A percentile compares a stretch with the other conserved stretches of the same genome.
Evolutionary conservation across 2,888 invertebrate genomes (phyloP).

Genomic region (Brachypalpus laphriformis): DNA sequence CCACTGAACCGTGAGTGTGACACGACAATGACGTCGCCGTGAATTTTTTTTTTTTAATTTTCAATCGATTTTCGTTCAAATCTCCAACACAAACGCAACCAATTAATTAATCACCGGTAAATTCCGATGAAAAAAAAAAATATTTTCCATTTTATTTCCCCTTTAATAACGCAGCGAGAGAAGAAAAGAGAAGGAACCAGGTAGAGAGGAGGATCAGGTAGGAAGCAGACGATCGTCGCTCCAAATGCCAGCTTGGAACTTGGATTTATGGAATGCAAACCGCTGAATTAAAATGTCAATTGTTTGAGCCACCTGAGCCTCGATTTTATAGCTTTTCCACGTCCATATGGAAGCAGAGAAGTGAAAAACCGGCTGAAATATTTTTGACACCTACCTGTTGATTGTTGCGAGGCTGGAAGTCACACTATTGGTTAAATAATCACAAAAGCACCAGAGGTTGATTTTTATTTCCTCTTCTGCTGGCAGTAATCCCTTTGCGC

Average conservation of each 20-base stretch:
- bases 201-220: slow-evolving; percentile 20
- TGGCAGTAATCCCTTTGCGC: slow-evolving; percentile 65
- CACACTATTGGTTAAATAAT: slow-evolving; percentile 19
- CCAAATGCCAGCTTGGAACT: slow-evolving; percentile 66
- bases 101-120: slow-evolving; percentile 58
- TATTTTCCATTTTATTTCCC: neutral
- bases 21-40: neutral
- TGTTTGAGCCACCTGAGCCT: neutral
- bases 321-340: neutral
- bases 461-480: slow-evolving; percentile 21
- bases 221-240: slow-evolving; percentile 27
- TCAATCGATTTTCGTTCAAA: slow-evolving; percentile 34
- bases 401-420: slow-evolving; percentile 37
- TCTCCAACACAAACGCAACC: slow-evolving; percentile 23
- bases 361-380: slow-evolving; percentile 56
- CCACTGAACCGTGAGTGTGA: slow-evolving; percentile 50
- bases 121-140: slow-evolving; percentile 16
- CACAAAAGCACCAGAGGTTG: slow-evolving; percentile 24
- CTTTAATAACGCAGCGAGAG: neutral
- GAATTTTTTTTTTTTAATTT: neutral
- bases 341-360: slow-evolving; percentile 38
- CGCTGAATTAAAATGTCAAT: slow-evolving; percentile 48
- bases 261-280: slow-evolving; percentile 59
- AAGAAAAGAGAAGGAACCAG: slow-evolving; percentile 30
- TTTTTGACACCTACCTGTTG: slow-evolving; percentile 68